Base-by-base conservation (phyloP, 2,888 invertebrate species). In the Brachycybe producta region DNA sequence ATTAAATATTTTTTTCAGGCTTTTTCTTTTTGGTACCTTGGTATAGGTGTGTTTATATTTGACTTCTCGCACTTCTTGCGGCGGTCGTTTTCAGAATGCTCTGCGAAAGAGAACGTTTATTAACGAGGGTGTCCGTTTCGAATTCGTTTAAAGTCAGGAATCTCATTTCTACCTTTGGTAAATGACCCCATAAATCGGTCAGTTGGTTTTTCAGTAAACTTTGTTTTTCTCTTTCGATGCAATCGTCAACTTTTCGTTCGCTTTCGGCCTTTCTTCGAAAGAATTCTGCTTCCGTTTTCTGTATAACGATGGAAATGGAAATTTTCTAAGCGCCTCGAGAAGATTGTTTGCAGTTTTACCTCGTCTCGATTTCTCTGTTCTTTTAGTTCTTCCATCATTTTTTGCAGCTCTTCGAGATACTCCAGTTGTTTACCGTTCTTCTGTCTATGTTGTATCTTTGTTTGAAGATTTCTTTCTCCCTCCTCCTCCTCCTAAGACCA, bases 381-480 rank as follows among this genome's bases (percentile, higher is more conserved):
- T 15, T 42, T 42, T 28, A 42, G 24, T 42, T 42, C 42, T 26
- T 42, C 27, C 42, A 42, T 42, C 42, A 42, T 42, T 19, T 17
- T 42, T 3, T 42, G 42, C 15, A 42, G 8, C 28, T 42, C 42
- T 42, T 26, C 28, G 7, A 42, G 42, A 42, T 42, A 42, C 17
- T 42, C 13, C 2, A 42, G 27, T 26, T 42, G 42, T 15, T 27
- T 2, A 2, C 28, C 42, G 15, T 42, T 42, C 27, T 8, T 11
- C 13, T 21, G 42, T 27, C 42, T 21, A 11, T n/a, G 19, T 3
- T 27, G 24, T 42, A 27, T 24, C 2, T 27, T 42, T 26, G 7
- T 23, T 26, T 27, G 24, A 11, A 19, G 23, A 11, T 42, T 28
- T 3, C 28, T 42, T 11, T 24, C 27, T 26, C 24, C 17, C 19